These are phyloP conservation scores for Gorilla gorilla DNA, from an alignment of 2,113 vertebrate species.

Conservation along the genomic window DNA sequence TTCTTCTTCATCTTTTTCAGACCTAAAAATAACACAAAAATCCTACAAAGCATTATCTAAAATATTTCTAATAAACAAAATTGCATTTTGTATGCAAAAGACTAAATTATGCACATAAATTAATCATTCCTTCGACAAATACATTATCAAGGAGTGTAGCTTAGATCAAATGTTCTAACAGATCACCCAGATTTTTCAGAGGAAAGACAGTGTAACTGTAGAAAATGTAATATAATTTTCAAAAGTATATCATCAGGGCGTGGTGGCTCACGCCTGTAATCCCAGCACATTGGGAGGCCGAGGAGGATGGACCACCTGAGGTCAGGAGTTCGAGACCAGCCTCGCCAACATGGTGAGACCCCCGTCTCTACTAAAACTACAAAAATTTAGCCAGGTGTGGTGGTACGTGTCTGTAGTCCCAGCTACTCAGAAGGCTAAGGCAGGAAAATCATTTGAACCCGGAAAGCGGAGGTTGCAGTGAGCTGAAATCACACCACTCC, in stretches of 20 bases:
- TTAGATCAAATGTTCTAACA: background rate
- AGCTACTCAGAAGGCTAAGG: too few relatives aligned
- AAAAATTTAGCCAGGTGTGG: too few relatives aligned
- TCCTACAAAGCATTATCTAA: background rate
- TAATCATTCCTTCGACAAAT: background rate
- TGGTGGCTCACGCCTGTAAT: too few relatives aligned
- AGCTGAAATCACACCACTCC: too few relatives aligned
- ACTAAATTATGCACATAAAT: background rate
- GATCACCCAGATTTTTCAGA: background rate
- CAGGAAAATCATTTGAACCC: too few relatives aligned
- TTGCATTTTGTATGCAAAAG: background rate
- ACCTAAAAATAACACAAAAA: constrained; percentile 16
- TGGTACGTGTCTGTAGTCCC: too few relatives aligned
- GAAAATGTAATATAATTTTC: background rate
- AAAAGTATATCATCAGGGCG: background rate
- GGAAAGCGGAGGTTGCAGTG: too few relatives aligned
- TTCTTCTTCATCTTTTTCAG: constrained; percentile 32
- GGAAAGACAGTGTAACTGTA: background rate
- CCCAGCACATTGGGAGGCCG: too few relatives aligned
- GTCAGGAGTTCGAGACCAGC: too few relatives aligned
- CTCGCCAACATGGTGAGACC: too few relatives aligned
- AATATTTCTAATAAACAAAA: constrained; percentile 25
- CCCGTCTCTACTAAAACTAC: too few relatives aligned
- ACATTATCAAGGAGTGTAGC: background rate
- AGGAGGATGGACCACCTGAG: too few relatives aligned